These are phyloP conservation scores for Gambusia holbrooki DNA, from an alignment of 2,113 vertebrate genomes.

Conservation along the genomic window DNA sequence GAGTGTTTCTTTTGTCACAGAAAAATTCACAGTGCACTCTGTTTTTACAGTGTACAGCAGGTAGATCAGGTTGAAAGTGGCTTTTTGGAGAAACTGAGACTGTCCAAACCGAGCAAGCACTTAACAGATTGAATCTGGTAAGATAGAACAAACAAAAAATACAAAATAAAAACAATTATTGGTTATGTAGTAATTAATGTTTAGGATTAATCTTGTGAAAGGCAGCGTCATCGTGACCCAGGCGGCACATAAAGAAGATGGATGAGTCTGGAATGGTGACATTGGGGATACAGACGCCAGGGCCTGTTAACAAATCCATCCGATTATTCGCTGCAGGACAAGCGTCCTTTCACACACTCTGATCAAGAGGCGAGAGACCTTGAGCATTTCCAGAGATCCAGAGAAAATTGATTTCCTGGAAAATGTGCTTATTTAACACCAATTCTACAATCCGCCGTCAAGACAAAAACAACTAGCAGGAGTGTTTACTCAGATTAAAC, in stretches of 20 bases:
- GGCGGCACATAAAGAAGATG: constrained; percentile 49
- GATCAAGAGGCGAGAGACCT: constrained; percentile 36
- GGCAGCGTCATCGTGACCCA: constrained; percentile 18
- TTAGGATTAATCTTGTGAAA: constrained; percentile 55
- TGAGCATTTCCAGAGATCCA: constrained; percentile 28
- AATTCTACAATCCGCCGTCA: constrained; percentile 35
- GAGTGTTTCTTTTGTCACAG: constrained; percentile 6
- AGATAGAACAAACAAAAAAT: constrained; percentile 15
- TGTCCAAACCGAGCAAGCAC: constrained; percentile 3
- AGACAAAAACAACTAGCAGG: constrained; percentile 9
- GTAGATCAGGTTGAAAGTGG: background rate
- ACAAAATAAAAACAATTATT: constrained; percentile 12
- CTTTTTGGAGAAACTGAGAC: constrained; percentile 4
- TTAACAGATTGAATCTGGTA: constrained; percentile 14
- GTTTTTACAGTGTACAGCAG: constrained; percentile 14
- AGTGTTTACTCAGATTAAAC: constrained; percentile 15
- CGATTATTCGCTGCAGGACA: constrained; percentile 39
- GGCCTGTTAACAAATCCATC: too few species aligned
- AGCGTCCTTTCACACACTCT: constrained; percentile 30
- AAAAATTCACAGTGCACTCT: background rate
- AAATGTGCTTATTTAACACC: constrained; percentile 39
- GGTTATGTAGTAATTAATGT: constrained; percentile 13
- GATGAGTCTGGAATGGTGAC: constrained; percentile 51
- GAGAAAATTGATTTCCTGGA: constrained; percentile 44
- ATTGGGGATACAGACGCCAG: constrained; percentile 6